Conservation (phyloP, 2,888 invertebrate genomes). For the Amiota minor region DNA sequence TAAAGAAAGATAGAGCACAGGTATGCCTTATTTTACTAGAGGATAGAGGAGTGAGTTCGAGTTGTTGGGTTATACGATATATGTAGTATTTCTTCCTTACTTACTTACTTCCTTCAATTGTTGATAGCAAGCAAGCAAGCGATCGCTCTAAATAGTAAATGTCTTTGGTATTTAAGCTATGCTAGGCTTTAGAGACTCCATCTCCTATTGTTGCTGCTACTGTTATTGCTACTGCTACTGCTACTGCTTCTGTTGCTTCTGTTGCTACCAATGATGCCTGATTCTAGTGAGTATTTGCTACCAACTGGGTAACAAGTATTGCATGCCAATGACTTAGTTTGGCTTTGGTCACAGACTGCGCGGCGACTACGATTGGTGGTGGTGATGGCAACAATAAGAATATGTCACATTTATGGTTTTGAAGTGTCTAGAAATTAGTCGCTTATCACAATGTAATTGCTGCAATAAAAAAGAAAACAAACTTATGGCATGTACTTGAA, state of each 20-base stretch:
- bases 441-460: slow-evolving; percentile 1
- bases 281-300: neutral
- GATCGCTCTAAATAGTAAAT: slow-evolving; percentile 30
- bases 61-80: neutral
- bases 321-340: slow-evolving; percentile 15
- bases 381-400: slow-evolving; percentile 12
- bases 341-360: neutral
- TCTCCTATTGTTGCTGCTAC: slow-evolving; percentile 21
- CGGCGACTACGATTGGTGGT: slow-evolving; percentile 1
- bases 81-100: slow-evolving; percentile 28
- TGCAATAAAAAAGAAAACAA: too few species aligned
- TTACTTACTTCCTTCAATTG: slow-evolving; percentile 3
- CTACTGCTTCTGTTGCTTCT: too few species aligned
- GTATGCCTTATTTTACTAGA: neutral
- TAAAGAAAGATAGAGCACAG: slow-evolving; percentile 8
- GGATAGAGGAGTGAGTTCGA: neutral
- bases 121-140: slow-evolving; percentile 36
- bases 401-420: slow-evolving; percentile 30
- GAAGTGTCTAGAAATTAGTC: slow-evolving; percentile 53
- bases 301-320: slow-evolving; percentile 4
- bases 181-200: slow-evolving; percentile 33
- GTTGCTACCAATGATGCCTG: slow-evolving; percentile 9
- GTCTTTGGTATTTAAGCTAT: slow-evolving; percentile 26
- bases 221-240: neutral
- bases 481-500: too few species aligned